A percentile compares a stretch with the other conserved stretches of the same genome.
Evolutionary conservation across 2,113 vertebrate genomes (phyloP).

Genomic region (Epinephelus moara): DNA sequence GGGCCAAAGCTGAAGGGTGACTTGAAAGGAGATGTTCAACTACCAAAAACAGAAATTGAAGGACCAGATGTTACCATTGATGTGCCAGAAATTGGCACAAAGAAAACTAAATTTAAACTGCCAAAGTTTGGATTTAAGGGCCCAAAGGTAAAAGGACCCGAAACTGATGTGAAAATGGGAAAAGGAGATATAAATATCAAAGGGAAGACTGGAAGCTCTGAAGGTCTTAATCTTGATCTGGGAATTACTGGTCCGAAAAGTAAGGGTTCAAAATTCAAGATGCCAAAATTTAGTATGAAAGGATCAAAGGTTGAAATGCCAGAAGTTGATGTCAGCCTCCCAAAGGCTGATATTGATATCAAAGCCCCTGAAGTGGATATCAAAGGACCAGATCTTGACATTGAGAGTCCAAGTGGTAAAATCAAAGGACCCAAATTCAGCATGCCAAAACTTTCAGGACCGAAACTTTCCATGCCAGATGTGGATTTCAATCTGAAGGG

Average conservation of each 20-base stretch:
- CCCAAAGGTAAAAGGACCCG: conserved; percentile 13
- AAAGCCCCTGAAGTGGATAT: conserved; percentile 5
- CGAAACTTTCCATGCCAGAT: conserved; percentile 15
- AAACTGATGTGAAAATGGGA: neutral
- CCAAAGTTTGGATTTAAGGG: conserved; percentile 33
- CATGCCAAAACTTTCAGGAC: conserved; percentile 14
- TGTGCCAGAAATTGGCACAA: conserved; percentile 1
- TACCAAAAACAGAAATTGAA: conserved; percentile 18
- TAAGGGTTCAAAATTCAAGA: conserved; percentile 27
- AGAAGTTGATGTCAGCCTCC: conserved; percentile 19
- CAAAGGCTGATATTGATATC: neutral
- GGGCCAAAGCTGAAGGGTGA: neutral
- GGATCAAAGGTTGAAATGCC: conserved; percentile 19
- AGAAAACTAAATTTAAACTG: conserved; percentile 37
- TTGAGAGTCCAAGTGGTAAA: neutral
- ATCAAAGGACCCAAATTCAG: conserved; percentile 28
- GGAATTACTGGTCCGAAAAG: conserved; percentile 9
- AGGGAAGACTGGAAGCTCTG: conserved; percentile 22
- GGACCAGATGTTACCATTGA: conserved; percentile 25
- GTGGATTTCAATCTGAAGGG: conserved; percentile 15
- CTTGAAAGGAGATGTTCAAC: neutral
- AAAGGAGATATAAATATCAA: conserved; percentile 21
- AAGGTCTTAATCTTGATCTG: conserved; percentile 17
- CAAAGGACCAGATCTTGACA: neutral
- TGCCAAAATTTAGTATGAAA: conserved; percentile 37